These are phyloP conservation scores for Muscina levida DNA, from an alignment of 2,888 invertebrate species.

Conservation along the genomic window DNA sequence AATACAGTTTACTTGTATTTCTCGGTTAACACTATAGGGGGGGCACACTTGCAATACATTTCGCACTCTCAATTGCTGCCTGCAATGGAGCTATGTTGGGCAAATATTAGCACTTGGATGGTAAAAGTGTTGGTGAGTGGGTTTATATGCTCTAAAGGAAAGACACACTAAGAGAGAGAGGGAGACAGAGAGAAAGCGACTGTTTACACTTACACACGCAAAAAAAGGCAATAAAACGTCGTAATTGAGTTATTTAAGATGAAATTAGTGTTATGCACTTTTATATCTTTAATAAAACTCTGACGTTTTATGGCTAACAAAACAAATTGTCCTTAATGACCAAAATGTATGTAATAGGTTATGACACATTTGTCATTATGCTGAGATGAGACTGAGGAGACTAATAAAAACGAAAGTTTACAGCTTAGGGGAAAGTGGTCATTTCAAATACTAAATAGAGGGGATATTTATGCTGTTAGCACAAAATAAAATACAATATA, in stretches of 20 bases:
- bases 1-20: not conserved
- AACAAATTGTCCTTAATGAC: constrained; percentile 2
- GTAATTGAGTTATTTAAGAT: constrained; percentile 29
- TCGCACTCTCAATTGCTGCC: too few species aligned
- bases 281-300: constrained; percentile 12
- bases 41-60: too few species aligned
- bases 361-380: not conserved
- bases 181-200: not conserved
- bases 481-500: too few species aligned
- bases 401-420: too few species aligned
- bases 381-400: not conserved
- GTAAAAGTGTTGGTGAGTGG: too few species aligned
- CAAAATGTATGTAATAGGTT: not conserved
- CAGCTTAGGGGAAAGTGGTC: too few species aligned
- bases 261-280: constrained; percentile 26
- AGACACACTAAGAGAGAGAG: not conserved
- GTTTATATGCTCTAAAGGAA: not conserved
- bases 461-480: too few species aligned
- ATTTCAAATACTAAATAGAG: too few species aligned
- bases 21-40: too few species aligned
- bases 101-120: too few species aligned
- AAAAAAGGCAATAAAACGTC: not conserved
- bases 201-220: too few species aligned
- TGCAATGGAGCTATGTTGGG: too few species aligned
- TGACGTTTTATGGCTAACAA: not conserved